These are phyloP conservation scores for Urocitellus parryii DNA, from an alignment of 2,113 vertebrate genomes.

Conservation along the genomic window DNA sequence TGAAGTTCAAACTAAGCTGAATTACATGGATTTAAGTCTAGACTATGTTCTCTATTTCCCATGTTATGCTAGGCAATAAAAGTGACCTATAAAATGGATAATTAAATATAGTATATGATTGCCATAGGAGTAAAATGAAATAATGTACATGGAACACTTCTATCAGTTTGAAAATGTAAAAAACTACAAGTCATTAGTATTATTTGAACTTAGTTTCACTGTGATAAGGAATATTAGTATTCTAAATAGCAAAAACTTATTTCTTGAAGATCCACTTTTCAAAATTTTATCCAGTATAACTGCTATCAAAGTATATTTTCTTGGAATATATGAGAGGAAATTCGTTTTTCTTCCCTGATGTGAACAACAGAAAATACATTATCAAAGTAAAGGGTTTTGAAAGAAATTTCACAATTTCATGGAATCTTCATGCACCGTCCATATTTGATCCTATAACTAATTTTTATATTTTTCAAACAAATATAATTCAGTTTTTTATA, in stretches of 20 bases:
- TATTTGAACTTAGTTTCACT: background rate
- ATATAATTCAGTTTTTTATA: background rate
- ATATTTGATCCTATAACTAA: background rate
- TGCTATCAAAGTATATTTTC: background rate
- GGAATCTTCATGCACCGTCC: background rate
- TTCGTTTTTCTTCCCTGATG: background rate
- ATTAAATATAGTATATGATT: background rate
- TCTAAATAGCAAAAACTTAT: background rate
- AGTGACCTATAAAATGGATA: background rate
- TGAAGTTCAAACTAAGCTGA: background rate
- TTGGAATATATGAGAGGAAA: background rate
- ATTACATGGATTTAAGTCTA: background rate
- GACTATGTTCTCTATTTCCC: background rate
- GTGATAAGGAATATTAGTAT: background rate
- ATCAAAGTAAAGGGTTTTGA: background rate
- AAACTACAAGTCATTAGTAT: background rate
- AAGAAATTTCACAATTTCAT: background rate
- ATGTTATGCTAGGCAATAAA: background rate
- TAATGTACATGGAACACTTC: background rate
- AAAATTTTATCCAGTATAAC: background rate
- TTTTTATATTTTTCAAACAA: constrained; percentile 5
- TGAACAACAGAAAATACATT: background rate
- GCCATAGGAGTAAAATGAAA: background rate
- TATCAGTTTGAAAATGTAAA: background rate
- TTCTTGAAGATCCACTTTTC: background rate